These are phyloP conservation scores for Leucoptera coffeella DNA, from an alignment of 2,888 invertebrate species.

Conservation along the genomic window DNA sequence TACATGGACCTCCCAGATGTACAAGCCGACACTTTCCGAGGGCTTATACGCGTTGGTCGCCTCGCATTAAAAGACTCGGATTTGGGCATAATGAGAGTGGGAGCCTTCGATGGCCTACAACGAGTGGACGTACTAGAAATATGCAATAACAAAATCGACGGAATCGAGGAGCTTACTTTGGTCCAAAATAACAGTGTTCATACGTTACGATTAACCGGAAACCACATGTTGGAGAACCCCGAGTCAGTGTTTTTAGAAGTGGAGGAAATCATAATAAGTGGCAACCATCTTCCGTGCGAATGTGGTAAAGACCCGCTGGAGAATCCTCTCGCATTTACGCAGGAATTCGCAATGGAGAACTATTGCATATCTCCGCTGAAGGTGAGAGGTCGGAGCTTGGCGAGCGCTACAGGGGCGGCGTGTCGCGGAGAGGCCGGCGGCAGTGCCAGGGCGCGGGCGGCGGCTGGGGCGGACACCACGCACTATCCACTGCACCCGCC, in stretches of 20 bases:
- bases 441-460: constrained; percentile 21
- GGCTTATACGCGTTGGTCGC: constrained; percentile 67
- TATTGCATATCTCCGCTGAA: constrained; percentile 82
- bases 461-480: constrained; percentile 17
- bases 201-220: constrained; percentile 69
- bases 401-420: constrained; percentile 31
- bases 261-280: constrained; percentile 62
- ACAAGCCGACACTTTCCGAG: constrained; percentile 67
- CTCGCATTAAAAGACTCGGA: constrained; percentile 79
- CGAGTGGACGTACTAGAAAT: constrained; percentile 69
- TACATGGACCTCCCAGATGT: constrained; percentile 77
- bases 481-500: constrained; percentile 12
- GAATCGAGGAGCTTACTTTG: constrained; percentile 68
- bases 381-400: constrained; percentile 72
- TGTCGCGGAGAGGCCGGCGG: constrained; percentile 36
- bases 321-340: constrained; percentile 64
- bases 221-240: constrained; percentile 77
- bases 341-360: constrained; percentile 67
- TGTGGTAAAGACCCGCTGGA: constrained; percentile 75
- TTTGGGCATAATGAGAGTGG: constrained; percentile 64
- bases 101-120: constrained; percentile 71
- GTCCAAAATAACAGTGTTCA: constrained; percentile 65
- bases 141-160: constrained; percentile 80
- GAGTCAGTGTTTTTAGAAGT: constrained; percentile 67
- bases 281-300: constrained; percentile 84